A percentile compares a stretch with the other conserved stretches of the same genome.
Evolutionary conservation across 2,888 invertebrate genomes (phyloP).

Genomic region (Hirtodrosophila alboralis): DNA sequence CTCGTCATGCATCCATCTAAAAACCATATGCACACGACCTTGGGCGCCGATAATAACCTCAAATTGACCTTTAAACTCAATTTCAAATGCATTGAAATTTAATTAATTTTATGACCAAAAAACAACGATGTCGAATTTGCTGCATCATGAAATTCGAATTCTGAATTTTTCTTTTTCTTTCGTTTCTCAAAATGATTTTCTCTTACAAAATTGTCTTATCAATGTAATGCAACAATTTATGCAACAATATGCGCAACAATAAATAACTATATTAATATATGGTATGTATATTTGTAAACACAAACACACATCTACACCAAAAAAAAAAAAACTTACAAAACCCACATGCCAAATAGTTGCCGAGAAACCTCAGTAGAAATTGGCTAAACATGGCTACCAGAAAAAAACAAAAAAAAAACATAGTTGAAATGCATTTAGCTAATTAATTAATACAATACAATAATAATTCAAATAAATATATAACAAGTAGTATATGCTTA

Average conservation of each 20-base stretch:
- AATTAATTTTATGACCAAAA: slow-evolving; percentile 17
- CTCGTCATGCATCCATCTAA: slow-evolving; percentile 54
- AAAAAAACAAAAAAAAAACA: slow-evolving; percentile 31
- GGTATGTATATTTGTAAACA: slow-evolving; percentile 81
- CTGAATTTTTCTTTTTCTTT: slow-evolving; percentile 56
- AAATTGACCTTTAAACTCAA: slow-evolving; percentile 17
- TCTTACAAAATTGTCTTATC: slow-evolving; percentile 42
- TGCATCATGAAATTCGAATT: slow-evolving; percentile 37
- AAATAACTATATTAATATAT: slow-evolving; percentile 56
- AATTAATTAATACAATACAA: slow-evolving; percentile 67
- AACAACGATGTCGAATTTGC: slow-evolving; percentile 13
- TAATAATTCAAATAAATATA: slow-evolving; percentile 54
- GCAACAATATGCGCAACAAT: slow-evolving; percentile 64
- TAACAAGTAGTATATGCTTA: slow-evolving; percentile 57
- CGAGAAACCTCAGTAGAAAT: slow-evolving; percentile 70
- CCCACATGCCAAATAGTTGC: slow-evolving; percentile 55
- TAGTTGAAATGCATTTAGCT: slow-evolving; percentile 77
- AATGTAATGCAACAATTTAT: slow-evolving; percentile 52
- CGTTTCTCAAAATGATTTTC: slow-evolving; percentile 57
- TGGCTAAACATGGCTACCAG: slow-evolving; percentile 15
- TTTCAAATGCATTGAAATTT: slow-evolving; percentile 16
- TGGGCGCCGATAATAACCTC: slow-evolving; percentile 50
- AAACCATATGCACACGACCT: slow-evolving; percentile 31
- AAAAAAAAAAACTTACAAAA: slow-evolving; percentile 14
- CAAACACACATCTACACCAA: slow-evolving; percentile 22